Evolutionary conservation across 2,797 vertebrate genomes (phyloP), one percentile per base, ranked within the genome.

Genomic region (Lepidocolaptes lacrymiger): DNA sequence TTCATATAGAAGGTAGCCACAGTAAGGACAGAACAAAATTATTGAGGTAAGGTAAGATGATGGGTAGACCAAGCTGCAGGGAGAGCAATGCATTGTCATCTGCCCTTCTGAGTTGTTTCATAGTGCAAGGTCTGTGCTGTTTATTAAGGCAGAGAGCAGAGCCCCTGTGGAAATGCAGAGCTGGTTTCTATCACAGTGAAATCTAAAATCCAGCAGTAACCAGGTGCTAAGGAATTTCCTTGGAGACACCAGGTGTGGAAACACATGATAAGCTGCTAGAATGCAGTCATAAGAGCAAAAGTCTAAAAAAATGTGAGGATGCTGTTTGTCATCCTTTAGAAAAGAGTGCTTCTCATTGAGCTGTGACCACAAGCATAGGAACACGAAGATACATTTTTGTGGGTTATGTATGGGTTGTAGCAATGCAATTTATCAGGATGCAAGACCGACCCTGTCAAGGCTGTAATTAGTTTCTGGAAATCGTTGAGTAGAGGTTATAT

Each of bases 391-490:
- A 55, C 5, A 3, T 79, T 88, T 89, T 36, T 77, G 61, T 85
- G n/a, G 34, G 62, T 71, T 54, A 46, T 77, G 54, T 63, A 49
- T 48, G 48, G 48, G 52, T 58, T 93, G 41, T 80, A 68, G 49
- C 52, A 77, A 15, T 56, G 28, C 55, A 59, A 22, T 75, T 90
- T 95, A 72, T 85, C 3, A 20, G 86, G 32, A 39, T 76, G 39
- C 32, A 85, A 73, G 68, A 79, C 56, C 61, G 24, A 51, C n/a
- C 21, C n/a, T 91, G 75, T 71, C 59, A 93, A 79, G 28, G 49
- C 67, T 92, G 56, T 86, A 87, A 82, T 92, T 96, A 82, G 36
- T 92, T 91, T 87, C 84, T 93, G 74, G 52, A 79, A 75, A 56
- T 78, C 32, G 5, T 63, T 82, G 41, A 82, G 63, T 48, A 87